Base-by-base conservation (phyloP, 2,888 invertebrate species). In the Gastrophysa polygoni region DNA sequence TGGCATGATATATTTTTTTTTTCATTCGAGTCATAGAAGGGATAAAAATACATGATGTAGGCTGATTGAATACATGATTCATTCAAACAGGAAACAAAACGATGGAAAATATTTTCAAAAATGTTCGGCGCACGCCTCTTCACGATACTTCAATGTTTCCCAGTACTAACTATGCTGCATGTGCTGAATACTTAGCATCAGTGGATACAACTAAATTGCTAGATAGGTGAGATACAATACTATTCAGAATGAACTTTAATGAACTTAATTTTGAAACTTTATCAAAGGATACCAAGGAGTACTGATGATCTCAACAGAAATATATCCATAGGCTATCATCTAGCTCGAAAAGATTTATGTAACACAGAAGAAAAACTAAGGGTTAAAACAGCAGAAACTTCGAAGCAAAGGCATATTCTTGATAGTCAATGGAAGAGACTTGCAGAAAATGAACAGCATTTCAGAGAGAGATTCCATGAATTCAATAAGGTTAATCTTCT, bases 401-500 rank as follows among this genome's bases (percentile, higher is more conserved):
- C 59, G 21, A 61, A 61, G 20, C 57, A 63, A 28, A 52, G 38
- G 10, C 34, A 20, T 1, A 43, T 17, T 11, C 57, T 69, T 7
- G 57, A 66, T n/a, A 57, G 58, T 4, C 64, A 69, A 28, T 71
- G 71, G 71, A 49, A 61, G 7, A 67, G 68, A 54, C 46, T 71
- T 17, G 21, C 47, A 21, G 18, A 49, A 3, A 69, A 64, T 50
- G 69, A 71, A 52, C 32, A 59, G 1, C 43, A 55, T 10, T 62
- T 71, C 11, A 63, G 66, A 16, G 29, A 64, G 11, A 63, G 61
- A 24, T 69, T 71, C 17, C 61, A 65, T 11, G 44, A 51, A 46
- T 69, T 69, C 32, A 68, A 66, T 46, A 46, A 63, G 51, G 71
- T 69, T n/a, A n/a, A n/a, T n/a, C n/a, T n/a, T n/a, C n/a, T n/a